phyloP scores from a whole-genome alignment of 1,140 invertebrate species.

The Dryas iulia region DNA sequence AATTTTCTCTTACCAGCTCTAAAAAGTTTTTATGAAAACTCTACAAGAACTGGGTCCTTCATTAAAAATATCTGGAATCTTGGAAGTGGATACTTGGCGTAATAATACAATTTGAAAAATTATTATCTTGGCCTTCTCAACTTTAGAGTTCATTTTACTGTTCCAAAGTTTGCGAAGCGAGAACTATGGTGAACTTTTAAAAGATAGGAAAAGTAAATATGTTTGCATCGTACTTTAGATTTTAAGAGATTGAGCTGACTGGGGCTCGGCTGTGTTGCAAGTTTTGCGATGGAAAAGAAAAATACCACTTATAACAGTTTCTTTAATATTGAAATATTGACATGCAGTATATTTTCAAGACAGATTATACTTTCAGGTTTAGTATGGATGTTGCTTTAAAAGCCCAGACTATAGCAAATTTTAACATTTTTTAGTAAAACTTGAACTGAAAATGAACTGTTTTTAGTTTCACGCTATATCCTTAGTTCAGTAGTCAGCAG shows the following conservation, averaged over 20 bases:
- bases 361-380: not conserved
- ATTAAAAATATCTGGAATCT: slow-evolving; percentile 41
- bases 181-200: slow-evolving; percentile 7
- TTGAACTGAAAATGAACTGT: too few relatives aligned
- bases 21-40: slow-evolving; percentile 39
- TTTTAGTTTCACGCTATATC: too few relatives aligned
- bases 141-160: slow-evolving; percentile 26
- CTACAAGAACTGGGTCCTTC: slow-evolving; percentile 36
- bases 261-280: not conserved
- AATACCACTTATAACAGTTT: slow-evolving; percentile 2
- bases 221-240: slow-evolving; percentile 12
- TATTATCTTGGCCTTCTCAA: slow-evolving; percentile 34
- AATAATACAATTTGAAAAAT: slow-evolving; percentile 44
- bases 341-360: not conserved
- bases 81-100: slow-evolving; percentile 34
- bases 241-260: slow-evolving; percentile 8
- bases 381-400: too few relatives aligned
- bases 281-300: not conserved
- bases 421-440: too few relatives aligned
- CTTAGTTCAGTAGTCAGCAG: too few relatives aligned
- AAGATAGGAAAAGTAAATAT: slow-evolving; percentile 23
- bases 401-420: too few relatives aligned
- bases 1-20: slow-evolving; percentile 24
- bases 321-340: not conserved
- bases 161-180: slow-evolving; percentile 22